These are phyloP conservation scores for Dendrolimus houi DNA, from an alignment of 2,888 invertebrate genomes.

Conservation along the genomic window DNA sequence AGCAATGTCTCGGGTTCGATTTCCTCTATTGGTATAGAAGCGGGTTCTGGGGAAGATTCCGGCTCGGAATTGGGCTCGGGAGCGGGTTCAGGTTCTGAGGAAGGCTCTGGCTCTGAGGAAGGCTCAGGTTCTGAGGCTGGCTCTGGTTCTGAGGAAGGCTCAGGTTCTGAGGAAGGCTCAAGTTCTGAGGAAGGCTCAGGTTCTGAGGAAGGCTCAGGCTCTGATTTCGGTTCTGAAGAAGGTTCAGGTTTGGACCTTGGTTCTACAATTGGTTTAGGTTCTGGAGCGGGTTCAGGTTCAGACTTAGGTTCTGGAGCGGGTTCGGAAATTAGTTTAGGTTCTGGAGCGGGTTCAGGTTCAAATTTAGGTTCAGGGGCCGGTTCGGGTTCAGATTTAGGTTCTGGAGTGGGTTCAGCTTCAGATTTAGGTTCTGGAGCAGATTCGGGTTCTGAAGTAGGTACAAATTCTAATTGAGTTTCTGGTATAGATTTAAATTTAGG, in stretches of 20 bases:
- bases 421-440: background rate
- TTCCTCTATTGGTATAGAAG: conserved; percentile 47
- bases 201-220: conserved; percentile 41
- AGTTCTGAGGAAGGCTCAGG: conserved; percentile 41
- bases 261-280: conserved; percentile 52
- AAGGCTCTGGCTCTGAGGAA: conserved; percentile 51
- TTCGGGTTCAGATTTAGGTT: background rate
- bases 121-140: conserved; percentile 41
- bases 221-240: conserved; percentile 40
- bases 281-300: conserved; percentile 38
- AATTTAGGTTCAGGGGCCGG: conserved; percentile 20
- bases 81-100: conserved; percentile 57
- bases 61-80: conserved; percentile 55
- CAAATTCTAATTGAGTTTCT: background rate
- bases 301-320: conserved; percentile 49
- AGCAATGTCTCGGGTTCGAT: conserved; percentile 66
- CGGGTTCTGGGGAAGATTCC: conserved; percentile 48
- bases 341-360: background rate
- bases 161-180: conserved; percentile 62
- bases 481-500: background rate
- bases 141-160: conserved; percentile 54
- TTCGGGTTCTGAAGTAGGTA: background rate
- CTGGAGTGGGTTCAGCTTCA: background rate
- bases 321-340: background rate
- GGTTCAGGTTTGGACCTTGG: conserved; percentile 57